Evolutionary conservation across 2,888 invertebrate genomes (phyloP), one percentile per base, ranked within the genome.

Genomic region (Aricia artaxerxes): DNA sequence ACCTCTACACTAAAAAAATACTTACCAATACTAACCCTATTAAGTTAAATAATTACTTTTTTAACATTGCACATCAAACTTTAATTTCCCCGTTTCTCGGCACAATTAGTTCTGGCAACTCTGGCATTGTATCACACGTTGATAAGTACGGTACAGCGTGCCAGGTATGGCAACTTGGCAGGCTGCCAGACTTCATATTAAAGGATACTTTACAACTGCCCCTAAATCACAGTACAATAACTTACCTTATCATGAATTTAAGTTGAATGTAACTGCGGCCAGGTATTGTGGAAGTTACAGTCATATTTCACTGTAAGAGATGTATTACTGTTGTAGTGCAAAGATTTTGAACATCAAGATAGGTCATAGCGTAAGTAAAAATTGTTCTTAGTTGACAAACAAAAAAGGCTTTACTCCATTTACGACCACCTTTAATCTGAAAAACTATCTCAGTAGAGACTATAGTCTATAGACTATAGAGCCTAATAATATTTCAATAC

Each of bases 161-260:
- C 44, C 83, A 84, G 84, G 84, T 84, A 84, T 83, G 84, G 84
- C 84, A 69, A 69, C 35, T 80, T 79, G 77, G 75, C 49, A 61
- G 13, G 40, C 73, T 79, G 83, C 84, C 84, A 84, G 82, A 78
- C 82, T 79, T 82, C 82, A 83, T 84, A 84, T 84, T 84, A 85
- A 81, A 83, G 84, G 84, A 82, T 83, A 84, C 82, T 83, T 82
- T 83, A 83, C 81, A 80, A 83, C 82, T 80, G 80, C 80, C 80
- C 78, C 80, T 84, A 84, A 84, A 84, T 84, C 84, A 84, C 83
- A 49, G 60, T 78, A 75, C 69, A 40, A 75, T 24, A 24, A 16
- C 24, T 24, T 38, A 69, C 69, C 35, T 69, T 69, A 69, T 69
- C 69, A 69, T 69, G 69, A 69, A 69, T 69, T 69, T 69, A 69